Evolutionary conservation across 2,113 vertebrate species (phyloP).

Genomic region (Sigmodon hispidus): DNA sequence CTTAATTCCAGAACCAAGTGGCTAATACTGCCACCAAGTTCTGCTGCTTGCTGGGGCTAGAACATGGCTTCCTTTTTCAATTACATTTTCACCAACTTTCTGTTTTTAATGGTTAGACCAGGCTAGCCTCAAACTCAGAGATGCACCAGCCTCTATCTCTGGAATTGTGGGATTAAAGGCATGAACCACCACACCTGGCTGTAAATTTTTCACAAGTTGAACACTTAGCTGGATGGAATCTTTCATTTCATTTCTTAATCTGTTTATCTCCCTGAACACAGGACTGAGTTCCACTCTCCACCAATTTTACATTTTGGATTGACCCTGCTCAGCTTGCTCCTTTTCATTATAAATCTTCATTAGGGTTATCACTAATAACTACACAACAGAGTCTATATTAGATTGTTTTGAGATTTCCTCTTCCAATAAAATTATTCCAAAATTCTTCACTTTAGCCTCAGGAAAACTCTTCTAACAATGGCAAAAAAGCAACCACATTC

Average conservation of each 20-base stretch:
- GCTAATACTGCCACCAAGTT: not conserved
- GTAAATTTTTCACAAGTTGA: not conserved
- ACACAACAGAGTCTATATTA: not conserved
- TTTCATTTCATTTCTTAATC: not conserved
- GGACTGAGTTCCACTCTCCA: not conserved
- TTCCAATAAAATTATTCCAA: not conserved
- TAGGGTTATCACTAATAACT: not conserved
- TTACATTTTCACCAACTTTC: not conserved
- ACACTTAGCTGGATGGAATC: not conserved
- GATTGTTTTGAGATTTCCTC: not conserved
- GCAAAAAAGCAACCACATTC: not conserved
- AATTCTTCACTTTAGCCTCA: not conserved
- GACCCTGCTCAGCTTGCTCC: not conserved
- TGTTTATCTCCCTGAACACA: not conserved
- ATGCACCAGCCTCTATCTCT: not conserved
- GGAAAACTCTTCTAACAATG: not conserved
- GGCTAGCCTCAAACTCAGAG: not conserved
- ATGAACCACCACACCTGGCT: not conserved
- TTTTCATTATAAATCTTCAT: not conserved
- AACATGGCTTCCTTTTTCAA: not conserved
- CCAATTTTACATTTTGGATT: not conserved
- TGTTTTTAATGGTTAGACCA: not conserved
- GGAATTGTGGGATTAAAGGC: not conserved
- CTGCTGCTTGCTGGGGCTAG: not conserved
- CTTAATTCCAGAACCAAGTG: not conserved